These are phyloP conservation scores for Craniophora ligustri DNA, from an alignment of 2,888 invertebrate genomes.

Conservation along the genomic window DNA sequence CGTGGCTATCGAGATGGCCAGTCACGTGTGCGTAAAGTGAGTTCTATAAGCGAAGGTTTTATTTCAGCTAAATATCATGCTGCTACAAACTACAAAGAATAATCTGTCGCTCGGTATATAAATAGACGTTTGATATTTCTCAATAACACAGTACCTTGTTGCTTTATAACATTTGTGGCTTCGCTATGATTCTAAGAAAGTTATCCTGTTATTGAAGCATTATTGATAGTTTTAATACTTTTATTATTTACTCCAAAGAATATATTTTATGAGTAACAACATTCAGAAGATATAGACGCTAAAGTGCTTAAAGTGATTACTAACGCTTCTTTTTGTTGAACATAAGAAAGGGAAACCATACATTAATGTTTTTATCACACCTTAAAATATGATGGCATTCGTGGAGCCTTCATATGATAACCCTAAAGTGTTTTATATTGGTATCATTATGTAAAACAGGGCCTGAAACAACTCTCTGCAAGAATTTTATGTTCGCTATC, in stretches of 20 bases:
- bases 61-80: too few relatives aligned
- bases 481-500: conserved; percentile 75
- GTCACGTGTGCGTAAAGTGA: conserved; percentile 13
- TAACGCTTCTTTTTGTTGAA: not conserved
- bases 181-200: conserved; percentile 2
- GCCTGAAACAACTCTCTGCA: conserved; percentile 79
- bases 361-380: conserved; percentile 41
- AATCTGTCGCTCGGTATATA: too few relatives aligned
- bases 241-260: not conserved
- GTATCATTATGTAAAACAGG: conserved; percentile 79
- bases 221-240: conserved; percentile 11
- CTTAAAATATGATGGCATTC: conserved; percentile 58
- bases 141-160: conserved; percentile 16
- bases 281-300: not conserved
- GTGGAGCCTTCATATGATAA: conserved; percentile 41
- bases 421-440: conserved; percentile 64
- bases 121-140: too few relatives aligned
- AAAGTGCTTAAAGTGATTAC: not conserved
- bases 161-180: conserved; percentile 8
- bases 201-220: conserved; percentile 7
- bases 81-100: too few relatives aligned
- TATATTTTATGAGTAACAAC: not conserved
- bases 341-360: conserved; percentile 7
- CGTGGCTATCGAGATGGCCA: conserved; percentile 4
- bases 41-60: conserved; percentile 17